phyloP scores from a whole-genome alignment of 2,113 vertebrate species.

The Diadophis punctatus region DNA sequence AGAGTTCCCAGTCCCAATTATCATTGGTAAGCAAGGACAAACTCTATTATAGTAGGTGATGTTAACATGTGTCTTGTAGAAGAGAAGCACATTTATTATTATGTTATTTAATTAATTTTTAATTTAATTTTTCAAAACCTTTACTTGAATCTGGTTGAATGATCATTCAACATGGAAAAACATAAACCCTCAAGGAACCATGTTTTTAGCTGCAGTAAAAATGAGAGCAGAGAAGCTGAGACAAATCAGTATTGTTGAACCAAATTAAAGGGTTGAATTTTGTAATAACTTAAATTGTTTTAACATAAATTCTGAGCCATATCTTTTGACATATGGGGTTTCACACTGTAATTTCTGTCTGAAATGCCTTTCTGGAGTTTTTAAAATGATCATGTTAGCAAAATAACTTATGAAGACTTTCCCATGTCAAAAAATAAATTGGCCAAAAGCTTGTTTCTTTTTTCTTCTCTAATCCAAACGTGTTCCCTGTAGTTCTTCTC shows the following conservation, averaged over 20 bases:
- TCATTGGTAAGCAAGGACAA: background rate
- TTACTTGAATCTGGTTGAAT: background rate
- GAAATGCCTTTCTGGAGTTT: background rate
- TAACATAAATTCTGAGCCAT: background rate
- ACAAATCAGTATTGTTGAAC: background rate
- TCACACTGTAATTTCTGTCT: background rate
- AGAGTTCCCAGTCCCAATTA: background rate
- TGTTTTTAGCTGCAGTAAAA: background rate
- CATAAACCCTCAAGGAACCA: background rate
- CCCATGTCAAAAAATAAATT: background rate
- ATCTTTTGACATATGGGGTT: background rate
- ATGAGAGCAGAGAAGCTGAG: background rate
- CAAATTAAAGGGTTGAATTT: background rate
- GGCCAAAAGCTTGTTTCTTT: background rate
- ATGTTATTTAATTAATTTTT: background rate
- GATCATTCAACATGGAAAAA: background rate
- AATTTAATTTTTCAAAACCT: background rate
- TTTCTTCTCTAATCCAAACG: conserved; percentile 38
- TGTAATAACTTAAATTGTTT: background rate
- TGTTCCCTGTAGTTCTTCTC: conserved; percentile 86
- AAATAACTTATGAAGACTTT: background rate
- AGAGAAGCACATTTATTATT: background rate
- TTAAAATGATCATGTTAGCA: background rate
- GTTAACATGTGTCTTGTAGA: background rate
- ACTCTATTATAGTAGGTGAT: background rate